These are phyloP conservation scores for Drosophila mettleri DNA, from an alignment of 2,888 invertebrate species.

Conservation along the genomic window DNA sequence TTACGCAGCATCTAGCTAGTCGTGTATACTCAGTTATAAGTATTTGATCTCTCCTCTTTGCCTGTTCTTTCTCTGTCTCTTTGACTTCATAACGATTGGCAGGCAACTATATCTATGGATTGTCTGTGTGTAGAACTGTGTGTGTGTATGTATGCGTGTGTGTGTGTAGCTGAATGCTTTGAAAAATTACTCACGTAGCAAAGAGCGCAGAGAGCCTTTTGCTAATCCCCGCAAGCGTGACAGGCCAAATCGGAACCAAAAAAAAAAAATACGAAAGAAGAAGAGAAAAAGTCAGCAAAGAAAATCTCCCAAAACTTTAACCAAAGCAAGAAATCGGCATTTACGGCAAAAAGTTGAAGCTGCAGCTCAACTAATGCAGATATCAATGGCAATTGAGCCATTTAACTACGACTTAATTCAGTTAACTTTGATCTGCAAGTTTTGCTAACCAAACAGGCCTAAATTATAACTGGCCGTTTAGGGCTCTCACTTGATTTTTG, in stretches of 20 bases:
- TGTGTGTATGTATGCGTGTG: constrained; percentile 6
- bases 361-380: constrained; percentile 8
- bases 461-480: constrained; percentile 53
- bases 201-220: constrained; percentile 26
- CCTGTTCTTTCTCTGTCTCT: constrained; percentile 11
- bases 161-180: constrained; percentile 46
- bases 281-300: neutral
- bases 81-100: constrained; percentile 55
- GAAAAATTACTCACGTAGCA: constrained; percentile 70
- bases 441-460: constrained; percentile 29
- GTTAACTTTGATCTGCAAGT: constrained; percentile 49
- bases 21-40: neutral
- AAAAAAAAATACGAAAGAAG: neutral
- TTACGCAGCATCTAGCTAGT: constrained; percentile 10
- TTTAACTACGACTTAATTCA: constrained; percentile 45
- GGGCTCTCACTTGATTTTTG: constrained; percentile 26
- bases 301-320: constrained; percentile 21
- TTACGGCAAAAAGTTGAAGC: constrained; percentile 16
- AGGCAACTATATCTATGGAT: constrained; percentile 38
- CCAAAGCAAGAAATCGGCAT: constrained; percentile 3
- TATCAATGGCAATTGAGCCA: constrained; percentile 15
- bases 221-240: constrained; percentile 58
- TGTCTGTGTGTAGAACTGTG: constrained; percentile 2
- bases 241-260: constrained; percentile 23
- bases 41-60: constrained; percentile 3